These are phyloP conservation scores for Poeciliopsis prolifica DNA, from an alignment of 2,113 vertebrate genomes.

Conservation along the genomic window DNA sequence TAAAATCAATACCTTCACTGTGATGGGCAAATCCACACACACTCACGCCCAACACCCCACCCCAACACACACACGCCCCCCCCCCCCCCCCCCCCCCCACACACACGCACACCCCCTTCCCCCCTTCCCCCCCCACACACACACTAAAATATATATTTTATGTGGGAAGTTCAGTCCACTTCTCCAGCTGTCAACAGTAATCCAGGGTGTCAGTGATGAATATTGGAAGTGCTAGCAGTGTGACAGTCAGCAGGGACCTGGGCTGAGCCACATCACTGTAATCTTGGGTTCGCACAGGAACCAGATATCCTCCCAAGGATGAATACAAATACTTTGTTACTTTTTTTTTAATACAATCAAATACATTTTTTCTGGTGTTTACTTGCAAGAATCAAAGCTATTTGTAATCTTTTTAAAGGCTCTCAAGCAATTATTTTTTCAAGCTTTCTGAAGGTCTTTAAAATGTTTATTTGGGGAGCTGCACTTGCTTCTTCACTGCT, in stretches of 20 bases:
- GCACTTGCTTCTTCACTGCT: too few species aligned
- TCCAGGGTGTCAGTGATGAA: conserved; percentile 21
- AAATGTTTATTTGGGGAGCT: neutral
- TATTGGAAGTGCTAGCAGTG: conserved; percentile 21
- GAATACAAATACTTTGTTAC: neutral
- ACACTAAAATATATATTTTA: conserved; percentile 12
- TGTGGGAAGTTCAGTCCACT: conserved; percentile 18
- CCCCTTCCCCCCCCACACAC: neutral
- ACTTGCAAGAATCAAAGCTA: neutral
- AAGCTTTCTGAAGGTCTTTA: neutral
- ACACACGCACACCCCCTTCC: neutral
- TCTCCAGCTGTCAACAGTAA: conserved; percentile 40
- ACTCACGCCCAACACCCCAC: neutral
- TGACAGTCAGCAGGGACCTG: conserved; percentile 23
- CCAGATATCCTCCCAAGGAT: conserved; percentile 9
- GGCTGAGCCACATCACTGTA: neutral
- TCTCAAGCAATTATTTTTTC: neutral
- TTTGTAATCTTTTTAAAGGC: neutral
- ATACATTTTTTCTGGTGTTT: neutral
- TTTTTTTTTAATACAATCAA: neutral
- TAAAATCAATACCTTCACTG: conserved; percentile 49
- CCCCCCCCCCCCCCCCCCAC: neutral
- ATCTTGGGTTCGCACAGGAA: conserved; percentile 1
- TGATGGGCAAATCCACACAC: conserved; percentile 25
- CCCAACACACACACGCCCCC: neutral